Evolutionary conservation across 2,888 invertebrate species (phyloP).

Genomic region (Erebia epiphron): DNA sequence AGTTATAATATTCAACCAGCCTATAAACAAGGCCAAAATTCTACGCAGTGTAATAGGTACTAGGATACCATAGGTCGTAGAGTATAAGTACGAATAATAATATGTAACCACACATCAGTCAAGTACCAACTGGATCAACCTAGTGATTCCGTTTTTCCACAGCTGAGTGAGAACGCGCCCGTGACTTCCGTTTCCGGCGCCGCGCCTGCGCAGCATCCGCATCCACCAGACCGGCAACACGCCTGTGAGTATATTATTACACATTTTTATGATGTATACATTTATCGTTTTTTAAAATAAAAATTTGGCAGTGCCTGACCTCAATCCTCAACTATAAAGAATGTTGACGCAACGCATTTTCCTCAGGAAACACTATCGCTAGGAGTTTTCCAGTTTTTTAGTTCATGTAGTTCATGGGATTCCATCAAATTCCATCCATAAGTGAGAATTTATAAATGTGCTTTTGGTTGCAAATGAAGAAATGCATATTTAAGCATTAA

Average conservation of each 20-base stretch:
- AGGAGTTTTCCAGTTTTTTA: too few relatives aligned
- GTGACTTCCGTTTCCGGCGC: conserved; percentile 81
- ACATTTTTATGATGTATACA: conserved; percentile 4
- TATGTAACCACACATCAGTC: neutral
- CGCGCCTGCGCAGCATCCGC: conserved; percentile 81
- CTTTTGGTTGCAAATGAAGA: too few relatives aligned
- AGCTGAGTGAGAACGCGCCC: conserved; percentile 78
- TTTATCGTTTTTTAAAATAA: neutral
- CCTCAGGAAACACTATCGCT: too few relatives aligned
- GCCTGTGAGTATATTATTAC: conserved; percentile 40
- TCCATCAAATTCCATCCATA: too few relatives aligned
- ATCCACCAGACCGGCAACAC: conserved; percentile 65
- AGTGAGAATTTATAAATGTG: too few relatives aligned
- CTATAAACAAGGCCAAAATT: neutral
- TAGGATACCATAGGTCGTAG: conserved; percentile 7
- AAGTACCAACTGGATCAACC: conserved; percentile 52
- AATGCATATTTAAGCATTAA: too few relatives aligned
- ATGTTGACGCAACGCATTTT: too few relatives aligned
- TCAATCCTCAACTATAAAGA: neutral
- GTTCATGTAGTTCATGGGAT: too few relatives aligned
- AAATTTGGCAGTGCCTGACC: neutral
- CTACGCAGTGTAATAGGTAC: conserved; percentile 1
- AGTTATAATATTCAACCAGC: too few relatives aligned
- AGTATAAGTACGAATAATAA: neutral
- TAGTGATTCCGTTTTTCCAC: conserved; percentile 75